phyloP scores from a whole-genome alignment of 2,797 vertebrate genomes.

The Myotis myotis region DNA sequence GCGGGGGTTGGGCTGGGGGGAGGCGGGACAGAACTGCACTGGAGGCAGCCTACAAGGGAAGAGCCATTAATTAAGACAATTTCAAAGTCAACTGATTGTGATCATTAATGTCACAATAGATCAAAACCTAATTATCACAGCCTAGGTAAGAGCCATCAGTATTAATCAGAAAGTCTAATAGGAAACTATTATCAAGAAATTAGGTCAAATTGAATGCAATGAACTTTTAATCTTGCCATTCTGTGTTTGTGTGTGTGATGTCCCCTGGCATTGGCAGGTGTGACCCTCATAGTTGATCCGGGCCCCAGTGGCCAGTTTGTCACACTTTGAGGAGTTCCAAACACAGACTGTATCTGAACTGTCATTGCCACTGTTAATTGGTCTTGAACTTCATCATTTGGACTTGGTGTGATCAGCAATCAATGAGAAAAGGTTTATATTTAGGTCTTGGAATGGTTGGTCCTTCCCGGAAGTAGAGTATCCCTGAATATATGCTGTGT shows the following conservation, averaged over 20 bases:
- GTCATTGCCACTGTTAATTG: conserved; percentile 15
- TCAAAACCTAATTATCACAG: conserved; percentile 82
- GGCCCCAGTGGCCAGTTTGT: conserved; percentile 21
- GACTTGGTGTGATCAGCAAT: neutral
- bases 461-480: neutral
- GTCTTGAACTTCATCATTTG: conserved; percentile 11
- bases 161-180: conserved; percentile 81
- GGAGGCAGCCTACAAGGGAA: conserved; percentile 64
- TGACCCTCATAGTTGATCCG: conserved; percentile 58
- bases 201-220: conserved; percentile 77
- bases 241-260: neutral
- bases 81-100: conserved; percentile 80
- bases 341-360: conserved; percentile 9
- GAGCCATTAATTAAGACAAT: conserved; percentile 78
- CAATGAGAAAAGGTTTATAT: neutral
- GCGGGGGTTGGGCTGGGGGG: neutral
- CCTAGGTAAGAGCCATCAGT: conserved; percentile 76
- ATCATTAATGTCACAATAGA: conserved; percentile 82
- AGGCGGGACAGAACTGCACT: neutral
- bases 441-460: neutral
- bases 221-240: conserved; percentile 72
- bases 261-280: conserved; percentile 55
- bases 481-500: neutral
- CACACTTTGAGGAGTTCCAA: neutral
- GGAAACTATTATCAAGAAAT: conserved; percentile 79